phyloP scores from a whole-genome alignment of 2,113 vertebrate genomes.

The Heterotis niloticus region DNA sequence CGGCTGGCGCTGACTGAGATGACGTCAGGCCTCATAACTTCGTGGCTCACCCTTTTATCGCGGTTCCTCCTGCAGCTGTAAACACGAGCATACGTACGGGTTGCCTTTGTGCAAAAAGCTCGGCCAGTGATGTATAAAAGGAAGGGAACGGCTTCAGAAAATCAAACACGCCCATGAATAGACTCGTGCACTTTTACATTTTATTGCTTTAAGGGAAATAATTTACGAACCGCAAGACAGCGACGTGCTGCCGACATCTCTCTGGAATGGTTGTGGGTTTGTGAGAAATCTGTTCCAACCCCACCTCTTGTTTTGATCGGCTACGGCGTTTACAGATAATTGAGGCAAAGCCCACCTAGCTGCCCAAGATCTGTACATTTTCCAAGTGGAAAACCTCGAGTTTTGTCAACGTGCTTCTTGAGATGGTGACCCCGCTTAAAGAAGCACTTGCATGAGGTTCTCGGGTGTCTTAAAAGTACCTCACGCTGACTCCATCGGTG shows the following conservation, averaged over 20 bases:
- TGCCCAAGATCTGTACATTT: background rate
- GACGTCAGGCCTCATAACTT: background rate
- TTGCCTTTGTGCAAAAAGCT: background rate
- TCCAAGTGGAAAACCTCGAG: background rate
- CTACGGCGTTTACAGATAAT: background rate
- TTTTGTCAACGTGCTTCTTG: background rate
- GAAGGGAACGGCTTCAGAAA: slow-evolving; percentile 18
- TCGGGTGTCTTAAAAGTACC: background rate
- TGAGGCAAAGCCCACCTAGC: background rate
- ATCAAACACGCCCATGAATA: background rate
- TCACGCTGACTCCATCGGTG: background rate
- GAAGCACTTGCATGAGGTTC: no score
- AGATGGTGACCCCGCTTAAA: no score
- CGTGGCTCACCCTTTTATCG: slow-evolving; percentile 6
- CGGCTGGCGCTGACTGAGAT: background rate
- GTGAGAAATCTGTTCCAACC: background rate
- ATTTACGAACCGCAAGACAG: slow-evolving; percentile 2
- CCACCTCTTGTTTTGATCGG: background rate
- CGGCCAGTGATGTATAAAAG: background rate
- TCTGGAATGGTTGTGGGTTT: background rate
- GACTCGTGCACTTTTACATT: background rate
- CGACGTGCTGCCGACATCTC: slow-evolving; percentile 16
- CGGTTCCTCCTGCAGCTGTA: slow-evolving; percentile 23
- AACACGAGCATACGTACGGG: slow-evolving; percentile 1
- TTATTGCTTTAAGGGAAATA: slow-evolving; percentile 19